phyloP scores from a whole-genome alignment of 2,888 invertebrate genomes.

The Tetheella fluctuosa region DNA sequence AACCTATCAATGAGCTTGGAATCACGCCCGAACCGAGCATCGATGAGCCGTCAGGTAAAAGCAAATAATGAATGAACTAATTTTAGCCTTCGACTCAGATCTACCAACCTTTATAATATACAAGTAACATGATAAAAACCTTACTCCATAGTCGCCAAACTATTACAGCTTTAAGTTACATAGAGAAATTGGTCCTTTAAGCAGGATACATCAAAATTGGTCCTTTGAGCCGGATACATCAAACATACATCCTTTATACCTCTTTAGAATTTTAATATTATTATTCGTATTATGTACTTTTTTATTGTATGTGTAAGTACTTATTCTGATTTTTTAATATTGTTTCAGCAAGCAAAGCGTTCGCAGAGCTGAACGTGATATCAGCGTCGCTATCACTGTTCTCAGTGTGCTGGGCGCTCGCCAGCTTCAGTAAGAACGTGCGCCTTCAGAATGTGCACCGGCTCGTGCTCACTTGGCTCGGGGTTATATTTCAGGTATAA shows the following conservation, averaged over 20 bases:
- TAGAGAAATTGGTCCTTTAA: neutral
- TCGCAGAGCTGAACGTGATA: slow-evolving; percentile 91
- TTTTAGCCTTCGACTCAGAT: neutral
- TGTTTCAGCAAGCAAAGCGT: slow-evolving; percentile 77
- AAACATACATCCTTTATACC: too few species aligned
- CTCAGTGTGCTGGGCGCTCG: slow-evolving; percentile 95
- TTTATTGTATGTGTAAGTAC: too few species aligned
- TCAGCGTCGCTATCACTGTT: slow-evolving; percentile 92
- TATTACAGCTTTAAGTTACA: too few species aligned
- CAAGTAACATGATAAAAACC: too few species aligned
- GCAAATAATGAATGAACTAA: neutral
- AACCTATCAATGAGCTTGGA: slow-evolving; percentile 53
- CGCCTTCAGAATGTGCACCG: slow-evolving; percentile 91
- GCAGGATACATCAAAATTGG: neutral
- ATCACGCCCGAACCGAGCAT: slow-evolving; percentile 64
- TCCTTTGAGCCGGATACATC: neutral
- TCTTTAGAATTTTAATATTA: neutral
- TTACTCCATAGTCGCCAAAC: too few species aligned
- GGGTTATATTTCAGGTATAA: slow-evolving; percentile 90
- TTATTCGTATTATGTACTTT: slow-evolving; percentile 5
- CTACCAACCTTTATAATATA: too few species aligned
- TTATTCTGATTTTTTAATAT: slow-evolving; percentile 1
- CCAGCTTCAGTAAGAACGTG: slow-evolving; percentile 95
- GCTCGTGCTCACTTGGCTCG: slow-evolving; percentile 92
- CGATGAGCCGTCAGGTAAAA: slow-evolving; percentile 67